Evolutionary conservation across 1,140 invertebrate species (phyloP).

Genomic region (Hyles vespertilio): DNA sequence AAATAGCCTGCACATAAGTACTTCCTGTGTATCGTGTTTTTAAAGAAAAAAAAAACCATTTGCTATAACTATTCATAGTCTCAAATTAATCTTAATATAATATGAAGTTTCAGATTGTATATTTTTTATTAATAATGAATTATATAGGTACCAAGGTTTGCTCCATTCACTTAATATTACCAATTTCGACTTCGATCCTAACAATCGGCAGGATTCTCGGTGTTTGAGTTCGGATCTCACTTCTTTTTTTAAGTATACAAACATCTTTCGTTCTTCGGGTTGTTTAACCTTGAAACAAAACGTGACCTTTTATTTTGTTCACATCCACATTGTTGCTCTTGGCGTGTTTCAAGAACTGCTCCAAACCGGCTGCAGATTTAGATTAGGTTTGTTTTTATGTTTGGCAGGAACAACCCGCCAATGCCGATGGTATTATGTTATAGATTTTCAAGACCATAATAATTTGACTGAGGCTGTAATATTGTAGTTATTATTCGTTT

Average conservation of each 20-base stretch:
- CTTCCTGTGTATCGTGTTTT: neutral
- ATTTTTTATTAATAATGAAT: neutral
- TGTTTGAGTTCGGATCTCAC: neutral
- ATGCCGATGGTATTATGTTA: slow-evolving; percentile 1
- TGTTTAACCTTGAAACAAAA: too few species aligned
- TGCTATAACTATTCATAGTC: too few species aligned
- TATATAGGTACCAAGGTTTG: neutral
- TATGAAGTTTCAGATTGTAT: neutral
- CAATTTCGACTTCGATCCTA: neutral
- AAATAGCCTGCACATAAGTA: neutral
- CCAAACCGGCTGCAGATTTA: neutral
- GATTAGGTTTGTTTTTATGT: slow-evolving; percentile 3
- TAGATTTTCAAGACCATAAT: slow-evolving; percentile 27
- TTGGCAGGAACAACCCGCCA: neutral
- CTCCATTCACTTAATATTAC: neutral
- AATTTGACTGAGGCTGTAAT: slow-evolving; percentile 14
- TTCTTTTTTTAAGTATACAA: neutral
- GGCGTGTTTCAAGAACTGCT: too few species aligned
- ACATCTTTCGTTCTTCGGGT: too few species aligned
- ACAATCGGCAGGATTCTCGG: too few species aligned
- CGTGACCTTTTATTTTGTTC: neutral
- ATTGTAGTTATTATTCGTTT: too few species aligned
- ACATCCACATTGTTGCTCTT: neutral
- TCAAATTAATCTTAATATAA: neutral
- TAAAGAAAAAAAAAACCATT: too few species aligned